Evolutionary conservation across 2,888 invertebrate species (phyloP), one percentile per base, ranked within the genome.

Genomic region (Anoplius nigerrimus): DNA sequence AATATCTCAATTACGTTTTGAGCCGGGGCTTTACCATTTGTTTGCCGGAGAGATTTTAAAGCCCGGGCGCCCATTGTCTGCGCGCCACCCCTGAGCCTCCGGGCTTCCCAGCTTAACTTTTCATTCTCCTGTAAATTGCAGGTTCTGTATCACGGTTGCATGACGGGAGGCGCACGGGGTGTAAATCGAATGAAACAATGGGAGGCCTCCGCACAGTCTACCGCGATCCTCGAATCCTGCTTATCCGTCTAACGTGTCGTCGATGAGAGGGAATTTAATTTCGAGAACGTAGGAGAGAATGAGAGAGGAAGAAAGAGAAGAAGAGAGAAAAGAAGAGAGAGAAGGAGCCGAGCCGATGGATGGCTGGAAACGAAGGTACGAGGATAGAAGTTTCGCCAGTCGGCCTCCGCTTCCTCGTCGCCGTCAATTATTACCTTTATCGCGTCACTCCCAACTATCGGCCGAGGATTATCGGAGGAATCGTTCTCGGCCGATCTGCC

Each of bases 111-210:
- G 86, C 87, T 88, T 87, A 88, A 87, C 88, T 88, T 87, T 88
- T 87, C 86, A 88, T 88, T 88, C 88, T 86, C 87, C 84, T 85
- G 85, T 82, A 87, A 88, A 88, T 87, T 87, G 88, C 88, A 84
- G 85, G 82, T 84, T 86, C 84, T 82, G 79, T 83, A 83, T 83
- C 83, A 82, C 77, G 76, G 76, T 42, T 13, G 78, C 74, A 81
- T 79, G 76, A 79, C 80, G 68, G 69, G n/a, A n/a, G 72, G 52
- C 65, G 72, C 76, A 71, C 71, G 78, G n/a, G 86, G 86, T 86
- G 86, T 85, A 86, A 86, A 86, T 86, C 86, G 86, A 86, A 86
- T 86, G 86, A 86, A 86, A 86, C 86, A 86, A 86, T 86, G 82
- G 85, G 18, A 79, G 79, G 59, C 69, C 65, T 61, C 66, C 70